Percentiles rank a stretch among this genome's conserved stretches.
Conservation (phyloP, 2,113 vertebrate species). For the Dendrocopos noguchii region DNA sequence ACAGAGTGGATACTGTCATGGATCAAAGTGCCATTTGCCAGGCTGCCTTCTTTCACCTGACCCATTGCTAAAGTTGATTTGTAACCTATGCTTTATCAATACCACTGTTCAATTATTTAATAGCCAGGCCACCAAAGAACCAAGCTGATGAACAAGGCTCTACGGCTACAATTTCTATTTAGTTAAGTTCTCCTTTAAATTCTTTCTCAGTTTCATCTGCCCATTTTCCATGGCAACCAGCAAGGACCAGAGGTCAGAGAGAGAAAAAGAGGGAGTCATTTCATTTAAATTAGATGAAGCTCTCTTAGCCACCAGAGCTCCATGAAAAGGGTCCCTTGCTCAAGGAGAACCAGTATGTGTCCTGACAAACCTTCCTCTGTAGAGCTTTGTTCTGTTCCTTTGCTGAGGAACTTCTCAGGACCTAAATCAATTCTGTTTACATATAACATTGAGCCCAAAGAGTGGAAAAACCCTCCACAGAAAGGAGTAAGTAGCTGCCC, state of each 20-base stretch:
- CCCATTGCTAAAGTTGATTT: background rate
- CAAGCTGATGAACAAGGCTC: background rate
- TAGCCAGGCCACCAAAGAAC: background rate
- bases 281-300: background rate
- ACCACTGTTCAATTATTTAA: background rate
- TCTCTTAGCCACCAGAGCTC: background rate
- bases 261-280: background rate
- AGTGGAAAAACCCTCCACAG: background rate
- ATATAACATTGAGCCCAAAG: background rate
- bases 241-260: background rate
- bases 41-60: background rate
- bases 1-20: background rate
- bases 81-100: background rate
- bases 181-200: slow-evolving; percentile 3
- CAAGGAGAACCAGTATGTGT: rapidly evolving
- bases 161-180: background rate
- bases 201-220: slow-evolving; percentile 4
- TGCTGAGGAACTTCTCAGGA: background rate
- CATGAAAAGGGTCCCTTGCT: background rate
- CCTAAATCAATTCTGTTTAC: slow-evolving; percentile 22
- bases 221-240: slow-evolving; percentile 25
- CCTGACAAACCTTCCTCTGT: background rate
- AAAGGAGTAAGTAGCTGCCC: background rate
- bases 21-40: background rate
- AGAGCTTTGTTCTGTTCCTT: background rate